Evolutionary conservation across 2,797 vertebrate species (phyloP), one percentile per base, ranked within the genome.

Genomic region (Iguana delicatissima): DNA sequence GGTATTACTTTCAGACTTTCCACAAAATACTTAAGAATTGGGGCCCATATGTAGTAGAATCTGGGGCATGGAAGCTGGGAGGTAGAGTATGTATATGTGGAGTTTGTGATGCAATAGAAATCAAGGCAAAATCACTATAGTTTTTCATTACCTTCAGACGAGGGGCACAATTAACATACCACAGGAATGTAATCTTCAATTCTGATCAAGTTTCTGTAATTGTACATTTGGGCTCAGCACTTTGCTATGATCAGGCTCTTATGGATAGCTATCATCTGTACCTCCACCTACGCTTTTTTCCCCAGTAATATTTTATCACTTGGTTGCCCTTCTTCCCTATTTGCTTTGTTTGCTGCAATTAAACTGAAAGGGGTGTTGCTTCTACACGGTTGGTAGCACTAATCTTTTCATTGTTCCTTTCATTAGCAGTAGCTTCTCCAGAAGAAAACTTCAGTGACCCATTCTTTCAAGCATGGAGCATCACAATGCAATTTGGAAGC

Each of bases 351-450:
- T 93, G 74, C 92, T 95, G 97, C 98, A 98, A 98, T 98, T 98
- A 98, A 98, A 98, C 96, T 81, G 76, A 96, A 97, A 98, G 97
- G 97, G 97, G 97, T 96, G 93, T 98, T 98, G 98, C 97, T 97
- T 97, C 97, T 96, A 93, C 97, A 97, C 97, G 98, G 97, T 97
- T 97, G 97, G 97, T 97, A 98, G 97, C 97, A 97, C 98, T 98
- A 97, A 98, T 98, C 97, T 98, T 97, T 93, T 85, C 94, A 98
- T 98, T 98, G 98, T 98, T 96, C 97, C 97, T 98, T 98, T 98
- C 98, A 98, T 98, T 98, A 98, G 97, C 92, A 96, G 96, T 97
- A 98, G 98, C 97, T 97, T 98, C 97, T 96, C 97, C 95, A 97
- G 97, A 98, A 98, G 97, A 96, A 96, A 98, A 96, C 97, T 95